phyloP scores from a whole-genome alignment of 1,140 invertebrate genomes.

The Drosophila pruinosa region DNA sequence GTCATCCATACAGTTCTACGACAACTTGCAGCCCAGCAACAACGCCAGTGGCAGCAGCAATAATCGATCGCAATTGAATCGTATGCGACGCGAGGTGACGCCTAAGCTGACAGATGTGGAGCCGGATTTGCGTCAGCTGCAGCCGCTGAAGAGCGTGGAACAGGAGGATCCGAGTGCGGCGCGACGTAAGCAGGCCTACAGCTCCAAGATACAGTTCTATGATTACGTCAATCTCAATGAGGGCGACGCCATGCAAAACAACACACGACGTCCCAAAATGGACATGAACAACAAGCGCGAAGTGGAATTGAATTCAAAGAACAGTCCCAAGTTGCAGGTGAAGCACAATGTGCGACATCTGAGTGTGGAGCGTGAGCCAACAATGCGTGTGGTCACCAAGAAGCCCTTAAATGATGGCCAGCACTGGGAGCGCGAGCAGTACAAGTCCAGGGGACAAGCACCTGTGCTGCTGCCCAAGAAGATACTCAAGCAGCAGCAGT shows the following conservation, averaged over 20 bases:
- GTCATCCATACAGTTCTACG: slow-evolving; percentile 77
- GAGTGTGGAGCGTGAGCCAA: slow-evolving; percentile 47
- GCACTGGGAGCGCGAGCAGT: slow-evolving; percentile 6
- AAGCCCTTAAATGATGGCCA: slow-evolving; percentile 57
- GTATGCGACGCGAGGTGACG: slow-evolving; percentile 50
- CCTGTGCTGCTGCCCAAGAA: slow-evolving; percentile 41
- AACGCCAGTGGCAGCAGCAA: too few relatives aligned
- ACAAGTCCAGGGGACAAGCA: slow-evolving; percentile 22
- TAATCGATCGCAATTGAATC: slow-evolving; percentile 7
- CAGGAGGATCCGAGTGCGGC: slow-evolving; percentile 33
- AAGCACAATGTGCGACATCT: slow-evolving; percentile 72
- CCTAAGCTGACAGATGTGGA: slow-evolving; percentile 66
- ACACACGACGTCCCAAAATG: slow-evolving; percentile 66
- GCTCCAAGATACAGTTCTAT: slow-evolving; percentile 76
- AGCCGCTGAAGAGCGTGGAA: slow-evolving; percentile 1
- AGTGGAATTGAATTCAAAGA: slow-evolving; percentile 72
- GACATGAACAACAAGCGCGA: slow-evolving; percentile 79
- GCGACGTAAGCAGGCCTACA: slow-evolving; percentile 67
- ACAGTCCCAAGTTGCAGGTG: slow-evolving; percentile 76
- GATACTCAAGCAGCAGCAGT: slow-evolving; percentile 52
- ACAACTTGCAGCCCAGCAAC: slow-evolving; percentile 64
- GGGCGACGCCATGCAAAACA: slow-evolving; percentile 57
- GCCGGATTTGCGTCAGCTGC: slow-evolving; percentile 10
- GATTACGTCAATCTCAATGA: slow-evolving; percentile 65
- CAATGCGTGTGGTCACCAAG: slow-evolving; percentile 40